Base-by-base conservation (phyloP, 2,888 invertebrate genomes). In the Tipula lateralis region DNA sequence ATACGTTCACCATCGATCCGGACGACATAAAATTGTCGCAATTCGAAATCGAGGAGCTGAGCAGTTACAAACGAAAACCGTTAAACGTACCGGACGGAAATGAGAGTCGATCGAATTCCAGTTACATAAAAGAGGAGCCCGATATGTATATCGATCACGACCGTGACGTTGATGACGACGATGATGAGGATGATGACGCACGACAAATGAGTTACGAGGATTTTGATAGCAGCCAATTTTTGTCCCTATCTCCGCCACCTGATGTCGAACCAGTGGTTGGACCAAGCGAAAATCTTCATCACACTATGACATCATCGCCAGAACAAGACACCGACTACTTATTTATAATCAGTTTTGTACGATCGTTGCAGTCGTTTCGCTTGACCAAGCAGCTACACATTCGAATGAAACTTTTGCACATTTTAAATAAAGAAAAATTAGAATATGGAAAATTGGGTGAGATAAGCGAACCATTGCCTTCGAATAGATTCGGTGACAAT, bases 341-440 rank as follows among this genome's bases (percentile, higher is more conserved):
- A 32, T 82, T 82, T 24, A 30, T 82, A 30, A 30, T 82, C n/a
- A 82, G 32, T 82, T 82, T 82, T 29, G 29, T 82, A 1, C 82
- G 30, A 16, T 82, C 32, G n/a, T 82, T 82, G 82, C 29, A 82
- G 1, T 30, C 29, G 29, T 30, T 82, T 30, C 32, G 30, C 5
- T 32, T 30, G 16, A 82, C 29, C 29, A 32, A 82, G 29, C 30
- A 82, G 32, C 29, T 82, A 2, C 13, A 16, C 5, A 30, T 82
- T 82, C 82, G 82, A 6, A 82, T 82, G 32, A 29, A 32, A 30
- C 32, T 82, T 5, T 9, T 82, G 16, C 82, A 82, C 13, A 82
- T 82, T 30, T 82, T 82, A 30, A 82, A 82, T n/a, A 82, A 29
- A 30, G 82, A 82, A 30, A 32, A 82, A 9, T n/a, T 82, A 30